Conservation (phyloP, 2,888 invertebrate species). For the Taphrorychus bicolor region DNA sequence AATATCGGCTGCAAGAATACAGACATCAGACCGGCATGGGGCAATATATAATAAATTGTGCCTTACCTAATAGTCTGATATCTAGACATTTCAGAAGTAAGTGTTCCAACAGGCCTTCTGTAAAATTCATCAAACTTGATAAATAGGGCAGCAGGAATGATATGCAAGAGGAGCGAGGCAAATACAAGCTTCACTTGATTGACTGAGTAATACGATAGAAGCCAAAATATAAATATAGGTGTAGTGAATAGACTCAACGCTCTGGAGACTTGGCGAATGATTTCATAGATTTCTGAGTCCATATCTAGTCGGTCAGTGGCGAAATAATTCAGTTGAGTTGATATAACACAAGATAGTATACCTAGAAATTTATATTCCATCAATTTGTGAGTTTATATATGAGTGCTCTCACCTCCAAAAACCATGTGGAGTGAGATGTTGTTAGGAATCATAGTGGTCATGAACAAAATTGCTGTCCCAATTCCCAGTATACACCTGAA, state of each 20-base stretch:
- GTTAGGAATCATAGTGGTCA: slow-evolving; percentile 40
- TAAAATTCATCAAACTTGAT: slow-evolving; percentile 32
- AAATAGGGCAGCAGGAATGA: slow-evolving; percentile 45
- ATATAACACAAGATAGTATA: slow-evolving; percentile 43
- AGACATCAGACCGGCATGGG: not conserved
- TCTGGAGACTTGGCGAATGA: slow-evolving; percentile 43
- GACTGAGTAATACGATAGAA: slow-evolving; percentile 35
- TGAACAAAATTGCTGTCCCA: slow-evolving; percentile 39
- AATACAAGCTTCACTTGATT: slow-evolving; percentile 43
- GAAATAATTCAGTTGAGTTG: slow-evolving; percentile 42
- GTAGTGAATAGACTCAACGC: slow-evolving; percentile 45
- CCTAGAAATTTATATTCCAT: slow-evolving; percentile 29
- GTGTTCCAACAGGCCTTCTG: not conserved
- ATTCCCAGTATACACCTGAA: slow-evolving; percentile 42
- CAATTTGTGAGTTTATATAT: not conserved
- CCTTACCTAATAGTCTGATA: slow-evolving; percentile 44
- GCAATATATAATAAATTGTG: not conserved
- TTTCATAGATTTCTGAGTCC: slow-evolving; percentile 42
- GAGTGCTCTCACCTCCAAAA: slow-evolving; percentile 45
- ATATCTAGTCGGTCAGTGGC: slow-evolving; percentile 43
- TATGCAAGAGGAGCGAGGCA: slow-evolving; percentile 45
- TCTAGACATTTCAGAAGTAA: slow-evolving; percentile 38
- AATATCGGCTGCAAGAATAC: not conserved
- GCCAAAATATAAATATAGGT: slow-evolving; percentile 44
- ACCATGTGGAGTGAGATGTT: slow-evolving; percentile 45